Evolutionary conservation across 2,797 vertebrate genomes (phyloP).

Genomic region (Parambassis ranga): DNA sequence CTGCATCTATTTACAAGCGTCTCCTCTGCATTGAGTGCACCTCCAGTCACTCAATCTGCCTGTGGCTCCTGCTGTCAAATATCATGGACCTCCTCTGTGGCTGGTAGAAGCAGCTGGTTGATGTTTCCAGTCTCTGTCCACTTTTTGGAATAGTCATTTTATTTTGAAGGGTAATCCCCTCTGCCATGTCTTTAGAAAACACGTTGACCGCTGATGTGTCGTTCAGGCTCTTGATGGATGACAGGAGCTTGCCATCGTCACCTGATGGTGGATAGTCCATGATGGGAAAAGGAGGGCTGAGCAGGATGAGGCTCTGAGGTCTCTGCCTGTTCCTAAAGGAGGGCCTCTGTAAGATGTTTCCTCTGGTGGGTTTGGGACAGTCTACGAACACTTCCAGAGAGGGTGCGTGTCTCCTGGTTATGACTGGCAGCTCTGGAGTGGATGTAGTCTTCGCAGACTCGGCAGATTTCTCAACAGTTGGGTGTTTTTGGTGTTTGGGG

Average conservation of each 20-base stretch:
- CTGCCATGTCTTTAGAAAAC: slow-evolving; percentile 83
- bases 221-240: slow-evolving; percentile 88
- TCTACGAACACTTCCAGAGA: slow-evolving; percentile 87
- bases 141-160: slow-evolving; percentile 99
- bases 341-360: slow-evolving; percentile 85
- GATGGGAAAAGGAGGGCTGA: slow-evolving; percentile 95
- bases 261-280: slow-evolving; percentile 91
- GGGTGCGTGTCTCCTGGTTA: slow-evolving; percentile 85
- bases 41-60: slow-evolving; percentile 89
- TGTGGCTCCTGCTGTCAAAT: slow-evolving; percentile 92
- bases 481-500: slow-evolving; percentile 63
- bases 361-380: slow-evolving; percentile 86
- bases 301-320: slow-evolving; percentile 96
- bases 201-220: slow-evolving; percentile 79
- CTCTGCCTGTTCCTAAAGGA: slow-evolving; percentile 93
- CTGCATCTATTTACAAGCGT: slow-evolving; percentile 34
- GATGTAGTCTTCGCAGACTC: slow-evolving; percentile 70
- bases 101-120: slow-evolving; percentile 99
- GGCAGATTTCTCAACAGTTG: slow-evolving; percentile 53
- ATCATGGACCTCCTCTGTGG: slow-evolving; percentile 97
- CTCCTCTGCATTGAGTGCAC: not conserved
- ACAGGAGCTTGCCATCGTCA: slow-evolving; percentile 86
- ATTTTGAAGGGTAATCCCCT: slow-evolving; percentile 87
- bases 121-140: slow-evolving; percentile 97
- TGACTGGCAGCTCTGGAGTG: slow-evolving; percentile 78